Evolutionary conservation across 2,797 vertebrate species (phyloP).

Genomic region (Sebastes hubbsi): DNA sequence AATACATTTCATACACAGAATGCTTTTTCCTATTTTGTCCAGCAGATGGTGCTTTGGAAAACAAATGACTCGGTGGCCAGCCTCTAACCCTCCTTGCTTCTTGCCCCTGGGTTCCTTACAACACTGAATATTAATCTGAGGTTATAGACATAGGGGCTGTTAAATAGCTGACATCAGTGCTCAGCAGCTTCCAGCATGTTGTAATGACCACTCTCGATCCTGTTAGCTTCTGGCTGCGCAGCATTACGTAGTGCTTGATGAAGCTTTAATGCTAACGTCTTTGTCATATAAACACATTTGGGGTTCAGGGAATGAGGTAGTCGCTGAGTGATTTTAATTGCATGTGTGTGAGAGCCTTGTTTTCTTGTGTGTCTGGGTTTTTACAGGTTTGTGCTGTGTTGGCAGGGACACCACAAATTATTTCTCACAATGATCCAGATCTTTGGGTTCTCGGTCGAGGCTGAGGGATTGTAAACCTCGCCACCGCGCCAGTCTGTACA

Average conservation of each 20-base stretch:
- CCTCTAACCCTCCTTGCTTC: constrained; percentile 34
- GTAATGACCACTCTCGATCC: constrained; percentile 68
- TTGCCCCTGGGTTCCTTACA: constrained; percentile 51
- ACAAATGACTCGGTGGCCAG: constrained; percentile 38
- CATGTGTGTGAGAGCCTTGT: constrained; percentile 44
- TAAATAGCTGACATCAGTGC: constrained; percentile 79
- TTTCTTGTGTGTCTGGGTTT: constrained; percentile 44
- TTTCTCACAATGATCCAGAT: constrained; percentile 34
- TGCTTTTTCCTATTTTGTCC: constrained; percentile 53
- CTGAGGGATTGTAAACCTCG: constrained; percentile 1
- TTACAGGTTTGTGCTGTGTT: constrained; percentile 49
- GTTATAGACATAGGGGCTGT: constrained; percentile 60
- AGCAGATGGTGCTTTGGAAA: constrained; percentile 77
- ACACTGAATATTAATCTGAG: constrained; percentile 70
- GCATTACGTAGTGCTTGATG: constrained; percentile 73
- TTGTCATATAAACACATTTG: constrained; percentile 76
- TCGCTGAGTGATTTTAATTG: constrained; percentile 66
- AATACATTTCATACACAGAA: not conserved
- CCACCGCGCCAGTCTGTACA: constrained; percentile 26
- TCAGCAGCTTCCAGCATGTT: constrained; percentile 69
- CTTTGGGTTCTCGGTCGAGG: constrained; percentile 4
- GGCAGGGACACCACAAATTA: constrained; percentile 14
- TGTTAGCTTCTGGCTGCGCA: constrained; percentile 62
- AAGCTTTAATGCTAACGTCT: constrained; percentile 71
- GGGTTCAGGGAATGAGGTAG: constrained; percentile 69